These are phyloP conservation scores for Danio kyathit DNA, from an alignment of 2,797 vertebrate genomes.

Conservation along the genomic window DNA sequence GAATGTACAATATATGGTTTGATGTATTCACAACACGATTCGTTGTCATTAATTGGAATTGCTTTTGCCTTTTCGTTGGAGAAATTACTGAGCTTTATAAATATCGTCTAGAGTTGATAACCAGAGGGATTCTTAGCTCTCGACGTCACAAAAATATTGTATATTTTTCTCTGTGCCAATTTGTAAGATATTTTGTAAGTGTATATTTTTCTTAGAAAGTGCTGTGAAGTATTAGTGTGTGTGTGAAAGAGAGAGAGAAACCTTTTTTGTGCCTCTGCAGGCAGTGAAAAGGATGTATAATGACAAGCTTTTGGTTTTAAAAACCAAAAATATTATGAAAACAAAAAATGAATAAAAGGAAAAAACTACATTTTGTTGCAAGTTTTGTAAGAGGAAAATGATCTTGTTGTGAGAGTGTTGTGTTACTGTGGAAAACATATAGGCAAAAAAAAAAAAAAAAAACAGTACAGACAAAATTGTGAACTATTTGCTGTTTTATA, in stretches of 20 bases:
- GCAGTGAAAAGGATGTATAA: slow-evolving; percentile 99
- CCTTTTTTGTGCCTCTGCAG: slow-evolving; percentile 97
- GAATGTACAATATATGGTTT: slow-evolving; percentile 97
- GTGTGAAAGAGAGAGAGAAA: slow-evolving; percentile 85
- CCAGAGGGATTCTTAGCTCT: slow-evolving; percentile 99
- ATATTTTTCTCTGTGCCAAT: slow-evolving; percentile 99
- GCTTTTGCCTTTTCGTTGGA: slow-evolving; percentile 96
- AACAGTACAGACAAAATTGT: slow-evolving; percentile 87
- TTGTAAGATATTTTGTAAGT: slow-evolving; percentile 99
- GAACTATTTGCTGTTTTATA: slow-evolving; percentile 99
- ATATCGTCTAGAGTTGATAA: slow-evolving; percentile 99
- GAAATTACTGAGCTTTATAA: slow-evolving; percentile 98
- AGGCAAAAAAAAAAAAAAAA: slow-evolving; percentile 82
- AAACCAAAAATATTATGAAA: slow-evolving; percentile 98
- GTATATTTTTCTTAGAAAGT: slow-evolving; percentile 99
- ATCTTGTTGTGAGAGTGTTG: slow-evolving; percentile 99
- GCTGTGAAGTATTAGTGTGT: slow-evolving; percentile 95
- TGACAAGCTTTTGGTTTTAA: slow-evolving; percentile 99
- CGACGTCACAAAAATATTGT: slow-evolving; percentile 99
- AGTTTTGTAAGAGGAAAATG: slow-evolving; percentile 99
- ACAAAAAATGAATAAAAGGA: slow-evolving; percentile 81
- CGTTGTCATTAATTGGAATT: slow-evolving; percentile 94
- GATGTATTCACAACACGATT: slow-evolving; percentile 96
- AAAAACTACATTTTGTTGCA: slow-evolving; percentile 93
- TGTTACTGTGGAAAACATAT: slow-evolving; percentile 99